These are phyloP conservation scores for Furcula furcula DNA, from an alignment of 2,888 invertebrate genomes.

Conservation along the genomic window DNA sequence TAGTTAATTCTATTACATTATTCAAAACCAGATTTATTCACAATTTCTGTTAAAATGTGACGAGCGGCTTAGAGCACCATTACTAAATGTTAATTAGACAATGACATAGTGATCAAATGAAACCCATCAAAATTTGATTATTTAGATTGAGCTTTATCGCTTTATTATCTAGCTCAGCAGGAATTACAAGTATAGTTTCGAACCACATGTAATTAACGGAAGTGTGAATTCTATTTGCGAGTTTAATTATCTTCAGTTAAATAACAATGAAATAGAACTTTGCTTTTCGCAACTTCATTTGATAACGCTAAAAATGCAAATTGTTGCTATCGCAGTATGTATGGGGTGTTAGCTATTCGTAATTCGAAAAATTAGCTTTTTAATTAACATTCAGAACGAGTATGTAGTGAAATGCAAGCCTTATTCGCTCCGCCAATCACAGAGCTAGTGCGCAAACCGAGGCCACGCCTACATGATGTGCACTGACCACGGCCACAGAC, in stretches of 20 bases:
- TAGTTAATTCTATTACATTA: no score
- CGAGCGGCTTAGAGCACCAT: no score
- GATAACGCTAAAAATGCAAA: slow-evolving; percentile 22
- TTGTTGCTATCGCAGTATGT: slow-evolving; percentile 12
- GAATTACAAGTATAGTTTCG: no score
- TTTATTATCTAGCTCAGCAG: no score
- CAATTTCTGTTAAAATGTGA: no score
- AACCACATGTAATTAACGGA: background rate
- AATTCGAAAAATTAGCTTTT: slow-evolving; percentile 36
- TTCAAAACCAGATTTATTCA: no score
- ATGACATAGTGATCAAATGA: no score
- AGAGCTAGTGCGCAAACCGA: slow-evolving; percentile 43
- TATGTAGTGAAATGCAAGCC: slow-evolving; percentile 69
- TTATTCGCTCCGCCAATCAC: slow-evolving; percentile 59
- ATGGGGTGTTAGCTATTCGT: slow-evolving; percentile 15
- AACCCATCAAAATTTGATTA: no score
- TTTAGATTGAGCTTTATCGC: no score
- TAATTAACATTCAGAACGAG: slow-evolving; percentile 61
- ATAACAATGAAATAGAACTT: background rate
- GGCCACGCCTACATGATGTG: slow-evolving; percentile 65
- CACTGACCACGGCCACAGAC: slow-evolving; percentile 42
- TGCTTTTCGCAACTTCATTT: slow-evolving; percentile 18
- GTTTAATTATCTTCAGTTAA: background rate
- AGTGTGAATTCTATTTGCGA: background rate
- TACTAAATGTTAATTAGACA: no score